Percentiles rank a stretch among this genome's conserved stretches.
Evolutionary conservation across 2,113 vertebrate genomes (phyloP).

Genomic region (Lagopus leucura): DNA sequence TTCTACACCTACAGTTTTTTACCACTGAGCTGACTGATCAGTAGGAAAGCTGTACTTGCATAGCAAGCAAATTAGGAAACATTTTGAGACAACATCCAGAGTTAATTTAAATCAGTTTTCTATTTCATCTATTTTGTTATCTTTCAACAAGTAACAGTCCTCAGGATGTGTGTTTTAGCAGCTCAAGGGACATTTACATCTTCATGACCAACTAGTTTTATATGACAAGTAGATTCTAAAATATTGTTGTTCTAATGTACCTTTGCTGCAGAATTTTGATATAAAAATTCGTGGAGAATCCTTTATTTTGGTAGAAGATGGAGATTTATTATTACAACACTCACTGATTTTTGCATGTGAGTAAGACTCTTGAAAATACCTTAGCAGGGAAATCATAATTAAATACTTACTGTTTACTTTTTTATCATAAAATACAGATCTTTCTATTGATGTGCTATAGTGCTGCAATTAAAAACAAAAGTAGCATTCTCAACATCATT

Average conservation of each 20-base stretch:
- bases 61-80: constrained; percentile 61
- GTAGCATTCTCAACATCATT: not conserved
- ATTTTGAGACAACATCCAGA: constrained; percentile 55
- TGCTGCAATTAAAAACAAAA: constrained; percentile 30
- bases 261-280: not conserved
- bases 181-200: constrained; percentile 54
- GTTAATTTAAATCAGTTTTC: constrained; percentile 53
- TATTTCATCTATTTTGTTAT: constrained; percentile 70
- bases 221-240: constrained; percentile 39
- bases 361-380: not conserved
- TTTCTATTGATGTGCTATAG: constrained; percentile 21
- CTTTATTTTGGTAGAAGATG: not conserved
- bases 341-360: not conserved
- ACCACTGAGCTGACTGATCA: not conserved
- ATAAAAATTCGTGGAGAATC: not conserved
- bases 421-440: constrained; percentile 6
- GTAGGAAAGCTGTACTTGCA: constrained; percentile 52
- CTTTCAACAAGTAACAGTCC: constrained; percentile 56
- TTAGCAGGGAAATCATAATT: not conserved
- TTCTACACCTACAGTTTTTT: not conserved
- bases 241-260: constrained; percentile 32
- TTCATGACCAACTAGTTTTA: constrained; percentile 52
- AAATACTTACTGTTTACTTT: not conserved
- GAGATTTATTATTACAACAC: constrained; percentile 26
- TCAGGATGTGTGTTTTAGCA: constrained; percentile 51